phyloP scores from a whole-genome alignment of 2,113 vertebrate genomes.

The Panthera uncia region DNA sequence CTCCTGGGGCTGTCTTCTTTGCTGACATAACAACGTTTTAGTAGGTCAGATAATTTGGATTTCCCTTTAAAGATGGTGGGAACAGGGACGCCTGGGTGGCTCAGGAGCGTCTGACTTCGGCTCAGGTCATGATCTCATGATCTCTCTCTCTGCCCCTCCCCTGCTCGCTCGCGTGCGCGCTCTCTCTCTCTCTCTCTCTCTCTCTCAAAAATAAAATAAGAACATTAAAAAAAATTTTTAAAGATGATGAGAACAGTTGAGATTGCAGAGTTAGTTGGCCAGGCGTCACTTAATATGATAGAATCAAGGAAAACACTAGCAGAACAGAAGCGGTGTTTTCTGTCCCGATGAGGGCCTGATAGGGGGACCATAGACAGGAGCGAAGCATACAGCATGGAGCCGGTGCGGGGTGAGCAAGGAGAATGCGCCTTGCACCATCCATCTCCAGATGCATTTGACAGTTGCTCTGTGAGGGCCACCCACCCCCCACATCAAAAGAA shows the following conservation, averaged over 20 bases:
- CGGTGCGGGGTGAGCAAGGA: neutral
- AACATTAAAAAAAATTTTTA: neutral
- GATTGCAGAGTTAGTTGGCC: neutral
- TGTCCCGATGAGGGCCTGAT: neutral
- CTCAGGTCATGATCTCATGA: too few species aligned
- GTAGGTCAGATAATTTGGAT: neutral
- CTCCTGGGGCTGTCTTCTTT: constrained; percentile 4
- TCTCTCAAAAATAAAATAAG: too few species aligned
- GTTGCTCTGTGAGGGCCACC: neutral
- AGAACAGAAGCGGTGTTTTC: neutral
- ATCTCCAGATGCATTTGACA: neutral
- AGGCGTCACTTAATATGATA: neutral
- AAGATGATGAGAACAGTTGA: constrained; percentile 8
- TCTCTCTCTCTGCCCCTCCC: too few species aligned
- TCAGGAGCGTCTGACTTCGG: too few species aligned
- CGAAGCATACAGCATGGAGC: neutral
- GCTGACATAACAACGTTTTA: neutral
- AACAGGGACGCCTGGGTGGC: neutral
- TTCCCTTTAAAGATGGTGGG: neutral
- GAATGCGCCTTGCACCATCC: neutral
- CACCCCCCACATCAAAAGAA: neutral
- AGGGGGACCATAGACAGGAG: neutral
- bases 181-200: too few species aligned
- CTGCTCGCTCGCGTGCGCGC: too few species aligned
- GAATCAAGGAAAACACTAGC: constrained; percentile 19